These are phyloP conservation scores for Drosophila setosimentum DNA, from an alignment of 2,888 invertebrate genomes.

Conservation along the genomic window DNA sequence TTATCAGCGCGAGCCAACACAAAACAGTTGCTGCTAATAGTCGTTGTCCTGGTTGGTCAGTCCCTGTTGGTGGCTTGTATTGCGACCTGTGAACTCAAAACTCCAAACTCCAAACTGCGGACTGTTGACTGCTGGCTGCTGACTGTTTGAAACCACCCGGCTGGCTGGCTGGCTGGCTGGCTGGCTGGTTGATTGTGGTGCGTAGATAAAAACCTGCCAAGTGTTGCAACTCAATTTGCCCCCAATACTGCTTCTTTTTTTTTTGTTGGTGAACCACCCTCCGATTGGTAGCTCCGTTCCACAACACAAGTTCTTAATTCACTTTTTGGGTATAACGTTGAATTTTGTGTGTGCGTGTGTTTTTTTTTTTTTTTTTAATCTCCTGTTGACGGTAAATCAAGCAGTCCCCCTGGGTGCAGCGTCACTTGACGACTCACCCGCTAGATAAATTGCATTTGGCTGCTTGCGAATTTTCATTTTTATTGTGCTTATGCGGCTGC, in stretches of 20 bases:
- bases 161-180: slow-evolving; percentile 29
- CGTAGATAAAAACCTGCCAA: slow-evolving; percentile 81
- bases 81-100: slow-evolving; percentile 18
- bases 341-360: slow-evolving; percentile 19
- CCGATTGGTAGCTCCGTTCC: slow-evolving; percentile 65
- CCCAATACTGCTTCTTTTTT: not conserved
- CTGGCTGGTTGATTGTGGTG: slow-evolving; percentile 73
- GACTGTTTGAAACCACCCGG: slow-evolving; percentile 24
- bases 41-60: slow-evolving; percentile 41
- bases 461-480: slow-evolving; percentile 55
- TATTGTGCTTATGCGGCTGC: slow-evolving; percentile 57
- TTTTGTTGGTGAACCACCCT: slow-evolving; percentile 46
- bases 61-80: slow-evolving; percentile 13
- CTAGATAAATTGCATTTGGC: slow-evolving; percentile 73
- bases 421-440: slow-evolving; percentile 62
- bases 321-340: slow-evolving; percentile 68
- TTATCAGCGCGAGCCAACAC: slow-evolving; percentile 75
- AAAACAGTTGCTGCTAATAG: slow-evolving; percentile 57
- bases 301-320: slow-evolving; percentile 80
- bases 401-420: slow-evolving; percentile 79
- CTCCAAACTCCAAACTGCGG: slow-evolving; percentile 7
- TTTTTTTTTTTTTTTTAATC: slow-evolving; percentile 68
- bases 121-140: slow-evolving; percentile 19
- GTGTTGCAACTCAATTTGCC: slow-evolving; percentile 79
- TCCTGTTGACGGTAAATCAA: slow-evolving; percentile 82